Evolutionary conservation across 2,888 invertebrate genomes (phyloP).

Genomic region (Hyles lineata): DNA sequence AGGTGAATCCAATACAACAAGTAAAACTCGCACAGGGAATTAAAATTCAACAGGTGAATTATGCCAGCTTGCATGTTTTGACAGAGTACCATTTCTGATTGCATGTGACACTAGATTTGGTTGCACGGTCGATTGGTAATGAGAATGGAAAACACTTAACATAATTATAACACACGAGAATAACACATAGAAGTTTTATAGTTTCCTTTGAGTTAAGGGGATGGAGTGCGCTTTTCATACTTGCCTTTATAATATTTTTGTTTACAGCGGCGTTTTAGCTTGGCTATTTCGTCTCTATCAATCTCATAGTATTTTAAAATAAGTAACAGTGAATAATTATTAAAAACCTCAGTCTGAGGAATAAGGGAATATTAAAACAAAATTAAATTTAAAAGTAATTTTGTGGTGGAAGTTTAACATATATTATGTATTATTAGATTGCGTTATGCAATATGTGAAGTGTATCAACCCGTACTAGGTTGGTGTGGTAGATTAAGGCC

Average conservation of each 20-base stretch:
- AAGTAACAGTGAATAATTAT: not conserved
- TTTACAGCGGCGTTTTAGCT: not conserved
- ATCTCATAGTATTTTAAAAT: not conserved
- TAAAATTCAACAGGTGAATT: slow-evolving; percentile 80
- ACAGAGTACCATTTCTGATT: slow-evolving; percentile 36
- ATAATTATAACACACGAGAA: slow-evolving; percentile 29
- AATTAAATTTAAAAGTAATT: not conserved
- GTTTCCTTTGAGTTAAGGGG: not conserved
- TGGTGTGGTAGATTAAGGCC: no score
- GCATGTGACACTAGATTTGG: slow-evolving; percentile 27
- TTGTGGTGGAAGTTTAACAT: not conserved
- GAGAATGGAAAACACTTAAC: slow-evolving; percentile 26
- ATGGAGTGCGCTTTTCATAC: slow-evolving; percentile 4
- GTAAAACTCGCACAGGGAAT: slow-evolving; percentile 80
- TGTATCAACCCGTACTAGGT: no score
- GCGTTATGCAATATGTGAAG: no score
- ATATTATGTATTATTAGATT: not conserved
- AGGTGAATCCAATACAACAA: slow-evolving; percentile 81
- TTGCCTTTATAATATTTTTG: slow-evolving; percentile 2
- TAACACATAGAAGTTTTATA: slow-evolving; percentile 13
- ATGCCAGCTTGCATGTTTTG: slow-evolving; percentile 56
- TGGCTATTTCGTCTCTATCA: not conserved
- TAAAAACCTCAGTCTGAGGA: not conserved
- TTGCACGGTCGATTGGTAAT: slow-evolving; percentile 16
- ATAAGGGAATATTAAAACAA: not conserved